Base-by-base conservation (phyloP, 2,888 invertebrate genomes). In the Prenolepis imparis region DNA sequence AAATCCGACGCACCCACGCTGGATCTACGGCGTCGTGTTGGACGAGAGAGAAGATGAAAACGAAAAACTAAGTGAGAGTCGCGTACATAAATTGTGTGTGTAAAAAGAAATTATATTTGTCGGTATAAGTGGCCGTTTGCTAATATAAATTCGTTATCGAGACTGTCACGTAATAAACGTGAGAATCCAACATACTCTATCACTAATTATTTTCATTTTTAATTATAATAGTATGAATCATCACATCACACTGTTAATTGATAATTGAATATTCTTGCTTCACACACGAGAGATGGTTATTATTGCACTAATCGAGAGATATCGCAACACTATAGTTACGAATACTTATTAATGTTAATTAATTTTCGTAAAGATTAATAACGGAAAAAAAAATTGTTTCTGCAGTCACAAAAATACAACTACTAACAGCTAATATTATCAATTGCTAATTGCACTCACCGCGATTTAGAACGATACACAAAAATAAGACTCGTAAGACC, bases 1-100 rank as follows among this genome's bases (percentile, higher is more conserved):
- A 90, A 91, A 91, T 90, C 87, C 75, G 84, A 77, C 80, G 87
- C 87, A 84, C 87, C 88, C 86, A 86, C 89, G 83, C 85, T 63
- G 44, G 52, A 21, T 82, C 74, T 81, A 81, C 77, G 86, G 77
- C 82, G 88, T 75, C 80, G 84, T 44, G 48, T 61, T 24, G 81
- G 63, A 74, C 39, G 59, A 28, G 44, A 15, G 44, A 15, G 44
- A 68, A 41, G 61, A 18, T 41, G 36, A 59, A 59, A 28, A 24
- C 28, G 78, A 78, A 57, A 77, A 8, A 39, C 21, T 6, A 59
- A 39, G 36, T 44, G 52, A 41, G 63, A 52, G n/a, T 28, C 21
- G 28, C 63, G 28, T 41, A 73, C 28, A 68, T 81, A 81, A 81
- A 81, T 72, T 63, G 39, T 41, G 32, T 41, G 32, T 24, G 44